Evolutionary conservation across 2,113 vertebrate species (phyloP).

Genomic region (Scomber japonicus): DNA sequence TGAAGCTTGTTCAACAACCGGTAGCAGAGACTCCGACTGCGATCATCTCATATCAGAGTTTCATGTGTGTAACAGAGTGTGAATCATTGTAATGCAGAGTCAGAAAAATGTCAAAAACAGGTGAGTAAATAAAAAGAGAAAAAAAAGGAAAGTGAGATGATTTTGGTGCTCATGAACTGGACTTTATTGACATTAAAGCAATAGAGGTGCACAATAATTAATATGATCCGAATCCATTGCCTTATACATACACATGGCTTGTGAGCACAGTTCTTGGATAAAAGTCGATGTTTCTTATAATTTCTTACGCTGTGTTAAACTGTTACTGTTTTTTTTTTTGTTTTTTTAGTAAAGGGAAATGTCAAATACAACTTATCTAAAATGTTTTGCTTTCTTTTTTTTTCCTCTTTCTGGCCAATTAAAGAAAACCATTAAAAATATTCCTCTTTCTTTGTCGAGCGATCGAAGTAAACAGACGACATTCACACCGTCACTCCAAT

Average conservation of each 20-base stretch:
- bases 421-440: conserved; percentile 43
- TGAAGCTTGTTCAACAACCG: too few relatives aligned
- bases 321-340: conserved; percentile 8
- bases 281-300: conserved; percentile 10
- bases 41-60: background rate
- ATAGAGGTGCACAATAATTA: conserved; percentile 78
- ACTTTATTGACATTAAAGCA: conserved; percentile 86
- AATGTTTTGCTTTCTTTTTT: conserved; percentile 14
- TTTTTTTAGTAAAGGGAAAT: background rate
- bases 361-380: conserved; percentile 13
- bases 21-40: too few relatives aligned
- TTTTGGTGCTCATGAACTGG: conserved; percentile 76
- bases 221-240: conserved; percentile 66
- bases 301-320: conserved; percentile 1
- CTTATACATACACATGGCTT: conserved; percentile 49
- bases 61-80: background rate
- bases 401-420: conserved; percentile 47
- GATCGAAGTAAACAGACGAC: conserved; percentile 34
- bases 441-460: background rate
- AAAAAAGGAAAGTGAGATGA: background rate
- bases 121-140: background rate
- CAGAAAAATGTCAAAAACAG: background rate
- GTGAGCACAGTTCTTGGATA: conserved; percentile 41
- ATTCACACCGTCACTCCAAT: background rate
- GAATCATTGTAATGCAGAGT: background rate